phyloP scores from a whole-genome alignment of 2,888 invertebrate genomes.

The Mesoligia furuncula region DNA sequence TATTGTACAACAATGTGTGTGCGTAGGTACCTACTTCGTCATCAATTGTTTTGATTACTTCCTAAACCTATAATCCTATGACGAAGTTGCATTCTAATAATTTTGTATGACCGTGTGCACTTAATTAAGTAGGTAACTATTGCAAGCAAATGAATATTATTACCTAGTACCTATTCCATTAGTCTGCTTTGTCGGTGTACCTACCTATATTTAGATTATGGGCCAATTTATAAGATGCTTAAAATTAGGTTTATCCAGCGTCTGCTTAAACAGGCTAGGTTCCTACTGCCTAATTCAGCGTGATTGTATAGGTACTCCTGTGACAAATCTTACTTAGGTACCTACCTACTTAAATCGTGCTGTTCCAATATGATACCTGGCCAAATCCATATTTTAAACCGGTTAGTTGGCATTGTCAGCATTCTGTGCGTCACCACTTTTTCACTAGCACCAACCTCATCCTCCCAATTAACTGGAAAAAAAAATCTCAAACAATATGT shows the following conservation, averaged over 20 bases:
- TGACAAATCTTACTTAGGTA: background rate
- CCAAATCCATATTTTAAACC: background rate
- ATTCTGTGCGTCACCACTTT: background rate
- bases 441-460: background rate
- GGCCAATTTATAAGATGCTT: background rate
- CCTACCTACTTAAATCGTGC: background rate
- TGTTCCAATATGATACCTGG: background rate
- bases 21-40: constrained; percentile 16
- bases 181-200: background rate
- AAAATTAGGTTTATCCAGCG: background rate
- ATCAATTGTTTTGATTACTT: constrained; percentile 48
- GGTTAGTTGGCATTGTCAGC: background rate
- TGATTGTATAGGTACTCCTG: background rate
- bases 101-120: background rate
- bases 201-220: background rate
- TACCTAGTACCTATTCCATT: background rate
- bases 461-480: background rate
- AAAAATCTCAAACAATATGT: too few relatives aligned
- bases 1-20: constrained; percentile 45
- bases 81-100: constrained; percentile 21
- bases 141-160: constrained; percentile 11
- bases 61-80: background rate
- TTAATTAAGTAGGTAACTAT: background rate
- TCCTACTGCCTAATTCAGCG: background rate
- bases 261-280: background rate